Percentiles rank a stretch among this genome's conserved stretches.
Evolutionary conservation across 2,797 vertebrate species (phyloP).

Genomic region (Coccyzus lansbergi): DNA sequence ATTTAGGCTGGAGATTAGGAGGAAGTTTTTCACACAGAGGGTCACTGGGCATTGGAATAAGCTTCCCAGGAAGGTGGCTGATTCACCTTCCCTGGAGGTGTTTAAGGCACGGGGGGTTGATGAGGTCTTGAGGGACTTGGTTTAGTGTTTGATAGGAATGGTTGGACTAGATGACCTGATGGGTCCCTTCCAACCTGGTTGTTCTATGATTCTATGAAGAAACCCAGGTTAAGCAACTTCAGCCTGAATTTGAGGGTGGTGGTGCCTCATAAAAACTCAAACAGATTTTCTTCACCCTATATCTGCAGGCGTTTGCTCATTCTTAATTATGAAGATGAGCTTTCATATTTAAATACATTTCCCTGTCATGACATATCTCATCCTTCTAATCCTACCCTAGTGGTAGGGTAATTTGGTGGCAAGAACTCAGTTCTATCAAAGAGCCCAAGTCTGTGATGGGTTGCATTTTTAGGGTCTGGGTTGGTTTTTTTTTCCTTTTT

Average conservation of each 20-base stretch:
- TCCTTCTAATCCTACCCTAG: not conserved
- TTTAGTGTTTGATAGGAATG: no score
- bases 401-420: not conserved
- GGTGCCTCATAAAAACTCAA: not conserved
- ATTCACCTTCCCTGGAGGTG: no score
- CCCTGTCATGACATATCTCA: not conserved
- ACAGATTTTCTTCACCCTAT: not conserved
- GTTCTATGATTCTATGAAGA: no score
- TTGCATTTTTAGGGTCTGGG: not conserved
- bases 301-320: not conserved
- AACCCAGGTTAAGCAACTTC: not conserved
- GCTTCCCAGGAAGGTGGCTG: no score
- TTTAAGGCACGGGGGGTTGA: no score
- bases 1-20: no score
- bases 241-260: not conserved
- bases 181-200: no score
- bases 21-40: no score
- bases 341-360: not conserved
- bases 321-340: not conserved
- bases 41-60: no score
- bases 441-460: not conserved
- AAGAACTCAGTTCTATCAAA: not conserved
- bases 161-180: no score
- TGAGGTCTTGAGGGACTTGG: no score
- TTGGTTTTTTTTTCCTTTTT: not conserved